These are phyloP conservation scores for Pseudocheirus occidentalis DNA, from an alignment of 2,797 vertebrate species.

Conservation along the genomic window DNA sequence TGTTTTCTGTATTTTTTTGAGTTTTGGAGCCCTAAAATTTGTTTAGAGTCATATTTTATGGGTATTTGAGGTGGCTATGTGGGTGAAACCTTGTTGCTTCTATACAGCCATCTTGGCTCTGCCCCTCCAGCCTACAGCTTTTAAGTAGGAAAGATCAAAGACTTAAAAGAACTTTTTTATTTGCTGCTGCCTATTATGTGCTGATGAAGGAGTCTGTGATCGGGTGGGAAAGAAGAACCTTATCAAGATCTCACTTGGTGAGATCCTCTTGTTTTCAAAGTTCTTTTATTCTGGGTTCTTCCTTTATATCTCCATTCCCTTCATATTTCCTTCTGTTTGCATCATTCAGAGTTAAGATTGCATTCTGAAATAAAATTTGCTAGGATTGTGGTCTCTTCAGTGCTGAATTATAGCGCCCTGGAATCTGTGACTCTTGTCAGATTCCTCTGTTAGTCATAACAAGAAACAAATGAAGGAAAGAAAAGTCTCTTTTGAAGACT, in stretches of 20 bases:
- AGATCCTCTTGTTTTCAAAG: neutral
- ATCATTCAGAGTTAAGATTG: conserved; percentile 50
- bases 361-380: conserved; percentile 50
- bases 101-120: no score
- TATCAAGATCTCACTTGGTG: neutral
- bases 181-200: conserved; percentile 43
- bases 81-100: no score
- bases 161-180: conserved; percentile 37
- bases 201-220: conserved; percentile 26
- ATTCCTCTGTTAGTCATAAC: conserved; percentile 13
- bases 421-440: conserved; percentile 26
- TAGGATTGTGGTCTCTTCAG: conserved; percentile 32
- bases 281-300: conserved; percentile 1
- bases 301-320: conserved; percentile 15
- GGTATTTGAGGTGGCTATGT: no score
- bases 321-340: neutral
- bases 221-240: conserved; percentile 29
- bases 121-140: conserved; percentile 28
- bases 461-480: conserved; percentile 29
- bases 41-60: no score
- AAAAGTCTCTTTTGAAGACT: conserved; percentile 19
- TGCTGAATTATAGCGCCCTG: conserved; percentile 27
- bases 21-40: no score
- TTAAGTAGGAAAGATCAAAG: conserved; percentile 34
- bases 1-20: no score